These are phyloP conservation scores for Melanerpes aurifrons DNA, from an alignment of 2,113 vertebrate genomes.

Conservation along the genomic window DNA sequence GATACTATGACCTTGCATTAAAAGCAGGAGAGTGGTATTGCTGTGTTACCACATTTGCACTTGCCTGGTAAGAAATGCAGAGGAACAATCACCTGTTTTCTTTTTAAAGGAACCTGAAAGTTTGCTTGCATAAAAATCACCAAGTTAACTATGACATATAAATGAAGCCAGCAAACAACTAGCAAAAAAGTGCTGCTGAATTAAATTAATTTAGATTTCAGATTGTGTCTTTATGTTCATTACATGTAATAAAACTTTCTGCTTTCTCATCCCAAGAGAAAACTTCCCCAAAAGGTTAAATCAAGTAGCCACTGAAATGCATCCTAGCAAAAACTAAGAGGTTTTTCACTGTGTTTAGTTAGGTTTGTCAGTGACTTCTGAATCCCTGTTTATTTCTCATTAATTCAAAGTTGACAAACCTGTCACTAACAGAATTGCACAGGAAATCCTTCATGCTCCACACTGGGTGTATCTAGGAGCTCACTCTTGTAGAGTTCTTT, in stretches of 20 bases:
- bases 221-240: not conserved
- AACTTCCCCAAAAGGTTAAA: not conserved
- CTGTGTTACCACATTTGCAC: not conserved
- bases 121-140: conserved; percentile 2
- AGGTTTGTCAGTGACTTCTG: not conserved
- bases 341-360: not conserved
- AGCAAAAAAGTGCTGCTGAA: not conserved
- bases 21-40: not conserved
- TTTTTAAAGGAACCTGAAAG: not conserved
- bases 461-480: not conserved
- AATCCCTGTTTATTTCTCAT: not conserved
- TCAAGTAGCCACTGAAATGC: not conserved
- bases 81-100: not conserved
- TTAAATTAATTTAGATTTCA: not conserved
- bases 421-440: not conserved
- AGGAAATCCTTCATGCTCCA: not conserved
- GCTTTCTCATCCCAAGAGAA: not conserved
- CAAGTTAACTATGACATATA: not conserved
- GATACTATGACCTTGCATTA: not conserved
- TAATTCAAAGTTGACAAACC: not conserved
- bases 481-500: not conserved
- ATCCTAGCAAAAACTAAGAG: not conserved
- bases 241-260: not conserved
- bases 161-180: not conserved
- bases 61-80: not conserved